A percentile compares a stretch with the other conserved stretches of the same genome.
Evolutionary conservation across 1,140 invertebrate species (phyloP).

Genomic region (Drosophila rufa): DNA sequence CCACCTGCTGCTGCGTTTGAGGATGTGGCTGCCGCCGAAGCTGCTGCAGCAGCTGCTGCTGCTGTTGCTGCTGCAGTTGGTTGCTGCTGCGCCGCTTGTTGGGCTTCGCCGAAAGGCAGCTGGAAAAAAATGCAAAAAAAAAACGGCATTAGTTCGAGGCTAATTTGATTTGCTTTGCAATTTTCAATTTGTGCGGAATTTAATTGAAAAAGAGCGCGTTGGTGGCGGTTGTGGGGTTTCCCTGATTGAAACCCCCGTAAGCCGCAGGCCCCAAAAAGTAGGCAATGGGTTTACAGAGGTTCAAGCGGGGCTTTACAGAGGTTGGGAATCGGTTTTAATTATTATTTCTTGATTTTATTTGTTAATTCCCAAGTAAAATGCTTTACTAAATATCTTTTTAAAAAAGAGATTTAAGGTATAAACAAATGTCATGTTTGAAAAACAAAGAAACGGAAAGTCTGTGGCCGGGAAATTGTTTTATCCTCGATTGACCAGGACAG

Average conservation of each 20-base stretch:
- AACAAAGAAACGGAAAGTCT: neutral
- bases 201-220: conserved; percentile 52
- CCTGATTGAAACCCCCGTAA: neutral
- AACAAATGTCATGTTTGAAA: neutral
- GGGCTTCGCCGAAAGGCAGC: conserved; percentile 76
- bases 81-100: conserved; percentile 68
- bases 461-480: neutral
- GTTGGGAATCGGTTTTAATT: no score
- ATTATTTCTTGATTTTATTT: no score
- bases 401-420: neutral
- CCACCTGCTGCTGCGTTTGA: conserved; percentile 41
- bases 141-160: conserved; percentile 45
- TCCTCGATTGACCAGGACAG: neutral
- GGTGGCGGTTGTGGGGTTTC: conserved; percentile 28
- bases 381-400: neutral
- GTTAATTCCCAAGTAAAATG: neutral
- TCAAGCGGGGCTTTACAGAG: neutral
- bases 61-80: conserved; percentile 47
- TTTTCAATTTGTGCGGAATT: conserved; percentile 65
- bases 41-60: conserved; percentile 25
- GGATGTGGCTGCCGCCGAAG: conserved; percentile 31
- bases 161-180: conserved; percentile 78
- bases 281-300: neutral
- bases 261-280: neutral
- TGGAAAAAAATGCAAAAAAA: conserved; percentile 18